These are phyloP conservation scores for Anseranas semipalmata DNA, from an alignment of 2,113 vertebrate genomes.

Conservation along the genomic window DNA sequence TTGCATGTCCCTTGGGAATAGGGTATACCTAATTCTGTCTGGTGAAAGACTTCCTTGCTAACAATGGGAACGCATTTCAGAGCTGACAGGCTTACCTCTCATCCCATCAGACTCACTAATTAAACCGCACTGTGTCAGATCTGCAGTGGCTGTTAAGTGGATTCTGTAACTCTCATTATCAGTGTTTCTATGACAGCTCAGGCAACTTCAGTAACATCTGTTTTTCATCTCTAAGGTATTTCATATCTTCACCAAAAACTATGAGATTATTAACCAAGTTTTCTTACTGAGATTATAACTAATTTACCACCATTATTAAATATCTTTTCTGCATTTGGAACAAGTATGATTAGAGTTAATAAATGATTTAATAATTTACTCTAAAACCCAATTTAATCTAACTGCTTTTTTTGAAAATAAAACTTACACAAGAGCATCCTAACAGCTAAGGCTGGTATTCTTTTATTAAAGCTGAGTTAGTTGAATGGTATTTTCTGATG, in stretches of 20 bases:
- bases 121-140: not conserved
- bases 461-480: not conserved
- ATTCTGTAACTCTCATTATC: not conserved
- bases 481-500: not conserved
- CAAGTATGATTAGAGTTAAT: not conserved
- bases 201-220: not conserved
- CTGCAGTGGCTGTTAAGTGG: not conserved
- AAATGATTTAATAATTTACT: not conserved
- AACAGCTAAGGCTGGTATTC: not conserved
- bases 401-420: not conserved
- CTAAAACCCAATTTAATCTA: not conserved
- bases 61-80: not conserved
- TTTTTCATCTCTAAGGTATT: not conserved
- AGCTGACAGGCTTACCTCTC: not conserved
- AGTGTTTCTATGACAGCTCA: not conserved
- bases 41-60: not conserved
- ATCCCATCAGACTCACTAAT: not conserved
- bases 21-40: not conserved
- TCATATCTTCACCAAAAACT: not conserved
- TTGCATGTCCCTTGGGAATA: not conserved
- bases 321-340: not conserved
- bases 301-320: not conserved
- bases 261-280: not conserved
- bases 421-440: not conserved
- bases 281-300: not conserved